phyloP scores from a whole-genome alignment of 1,140 invertebrate species.

The Drosophila lacteicornis region DNA sequence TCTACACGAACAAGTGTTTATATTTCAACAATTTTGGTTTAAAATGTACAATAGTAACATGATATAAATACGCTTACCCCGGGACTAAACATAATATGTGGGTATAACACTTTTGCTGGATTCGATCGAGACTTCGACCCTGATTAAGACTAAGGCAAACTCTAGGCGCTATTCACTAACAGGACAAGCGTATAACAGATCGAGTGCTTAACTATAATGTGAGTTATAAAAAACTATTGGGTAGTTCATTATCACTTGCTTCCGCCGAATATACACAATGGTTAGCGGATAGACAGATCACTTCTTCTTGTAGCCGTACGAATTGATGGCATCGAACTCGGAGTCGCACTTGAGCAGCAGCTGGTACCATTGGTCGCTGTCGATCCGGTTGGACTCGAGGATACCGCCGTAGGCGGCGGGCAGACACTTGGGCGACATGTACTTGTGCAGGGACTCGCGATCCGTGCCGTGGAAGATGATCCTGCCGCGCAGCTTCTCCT shows the following conservation, averaged over 20 bases:
- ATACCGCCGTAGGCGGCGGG: conserved; percentile 92
- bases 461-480: conserved; percentile 94
- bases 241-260: conserved; percentile 65
- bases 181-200: conserved; percentile 67
- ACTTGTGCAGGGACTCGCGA: conserved; percentile 91
- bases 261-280: conserved; percentile 12
- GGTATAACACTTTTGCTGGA: conserved; percentile 56
- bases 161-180: conserved; percentile 58
- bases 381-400: conserved; percentile 88
- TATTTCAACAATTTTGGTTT: conserved; percentile 48
- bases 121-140: conserved; percentile 25
- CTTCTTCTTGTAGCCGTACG: conserved; percentile 90
- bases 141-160: conserved; percentile 72
- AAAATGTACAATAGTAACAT: conserved; percentile 56
- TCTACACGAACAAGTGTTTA: conserved; percentile 24
- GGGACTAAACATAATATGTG: conserved; percentile 49
- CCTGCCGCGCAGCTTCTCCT: conserved; percentile 90
- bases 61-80: conserved; percentile 72
- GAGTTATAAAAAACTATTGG: conserved; percentile 37
- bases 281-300: conserved; percentile 7
- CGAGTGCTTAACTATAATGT: conserved; percentile 53
- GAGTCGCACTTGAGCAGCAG: conserved; percentile 89
- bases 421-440: conserved; percentile 91
- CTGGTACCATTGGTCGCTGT: conserved; percentile 90
- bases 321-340: conserved; percentile 91